Base-by-base conservation (phyloP, 2,113 vertebrate genomes). In the Heterocephalus glaber region DNA sequence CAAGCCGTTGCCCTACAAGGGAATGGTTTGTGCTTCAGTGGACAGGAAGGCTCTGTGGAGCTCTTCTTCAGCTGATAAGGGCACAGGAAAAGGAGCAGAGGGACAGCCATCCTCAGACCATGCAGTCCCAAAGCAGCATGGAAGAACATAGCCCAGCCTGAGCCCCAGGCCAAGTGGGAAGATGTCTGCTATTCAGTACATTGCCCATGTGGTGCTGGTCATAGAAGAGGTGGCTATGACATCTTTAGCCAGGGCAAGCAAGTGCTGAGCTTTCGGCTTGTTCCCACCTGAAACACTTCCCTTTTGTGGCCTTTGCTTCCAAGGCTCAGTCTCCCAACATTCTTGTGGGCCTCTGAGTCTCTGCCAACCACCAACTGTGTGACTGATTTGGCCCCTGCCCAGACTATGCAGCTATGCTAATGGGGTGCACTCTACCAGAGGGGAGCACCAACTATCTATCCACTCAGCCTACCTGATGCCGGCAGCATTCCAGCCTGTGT, bases 1-100 rank as follows among this genome's bases (percentile, higher is more conserved):
- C 85, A 61, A 88, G 86, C 41, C 94, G 96, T 97, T 90, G 88
- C 97, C 97, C 96, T 98, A 98, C 93, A 97, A 97, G 97, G 97
- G 58, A 92, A 97, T 94, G n/a, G n/a, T 85, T 52, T 83, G 85
- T 93, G 92, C 97, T 76, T 38, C 2, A 1, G 86, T n/a, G 96
- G 92, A 94, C 96, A 89, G 92, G 72, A 79, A 82, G 66, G 26
- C 86, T 86, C 49, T n/a, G 65, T 3, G 14, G 54, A 41, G 90
- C 72, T 94, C 90, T 61, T 96, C 96, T 81, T 76, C 63, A 65
- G 80, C 97, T 87, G 97, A 97, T 97, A 97, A 95, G 74, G 35
- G 20, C 28, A 33, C 47, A 56, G 49, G 33, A 66, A 52, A 56
- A 68, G 52, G 9, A 84, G 38, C n/a, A 5, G 14, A 58, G 4